Conservation (phyloP, 2,888 invertebrate genomes). For the Notocelia uddmanniana region DNA sequence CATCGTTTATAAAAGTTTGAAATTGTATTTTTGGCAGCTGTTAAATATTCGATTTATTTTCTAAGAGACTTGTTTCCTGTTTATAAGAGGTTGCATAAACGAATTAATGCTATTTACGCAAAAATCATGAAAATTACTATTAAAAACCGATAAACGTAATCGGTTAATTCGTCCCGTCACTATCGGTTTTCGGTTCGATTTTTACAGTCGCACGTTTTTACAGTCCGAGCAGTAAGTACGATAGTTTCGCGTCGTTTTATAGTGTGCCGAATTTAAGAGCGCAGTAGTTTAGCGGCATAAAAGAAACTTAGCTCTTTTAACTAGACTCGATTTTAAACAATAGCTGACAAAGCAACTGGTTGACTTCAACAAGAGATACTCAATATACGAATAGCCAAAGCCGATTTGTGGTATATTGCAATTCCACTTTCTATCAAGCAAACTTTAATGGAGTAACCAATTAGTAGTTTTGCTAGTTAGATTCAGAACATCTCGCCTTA, state of each 20-base stretch:
- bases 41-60: too few relatives aligned
- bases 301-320: background rate
- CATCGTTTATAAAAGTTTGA: too few relatives aligned
- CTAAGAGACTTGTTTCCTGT: too few relatives aligned
- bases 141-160: background rate
- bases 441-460: too few relatives aligned
- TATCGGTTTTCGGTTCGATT: slow-evolving; percentile 13
- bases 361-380: too few relatives aligned
- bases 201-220: slow-evolving; percentile 39
- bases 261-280: background rate
- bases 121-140: background rate
- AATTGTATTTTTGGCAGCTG: too few relatives aligned
- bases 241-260: slow-evolving; percentile 39
- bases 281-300: background rate
- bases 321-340: background rate
- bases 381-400: too few relatives aligned
- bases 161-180: slow-evolving; percentile 20
- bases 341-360: background rate
- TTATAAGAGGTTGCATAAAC: too few relatives aligned
- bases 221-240: slow-evolving; percentile 10
- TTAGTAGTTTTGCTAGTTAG: too few relatives aligned
- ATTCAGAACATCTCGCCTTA: too few relatives aligned
- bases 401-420: too few relatives aligned
- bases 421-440: too few relatives aligned
- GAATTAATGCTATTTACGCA: background rate